Evolutionary conservation across 2,113 vertebrate genomes (phyloP), one percentile per base, ranked within the genome.

Genomic region (Ursus arctos): DNA sequence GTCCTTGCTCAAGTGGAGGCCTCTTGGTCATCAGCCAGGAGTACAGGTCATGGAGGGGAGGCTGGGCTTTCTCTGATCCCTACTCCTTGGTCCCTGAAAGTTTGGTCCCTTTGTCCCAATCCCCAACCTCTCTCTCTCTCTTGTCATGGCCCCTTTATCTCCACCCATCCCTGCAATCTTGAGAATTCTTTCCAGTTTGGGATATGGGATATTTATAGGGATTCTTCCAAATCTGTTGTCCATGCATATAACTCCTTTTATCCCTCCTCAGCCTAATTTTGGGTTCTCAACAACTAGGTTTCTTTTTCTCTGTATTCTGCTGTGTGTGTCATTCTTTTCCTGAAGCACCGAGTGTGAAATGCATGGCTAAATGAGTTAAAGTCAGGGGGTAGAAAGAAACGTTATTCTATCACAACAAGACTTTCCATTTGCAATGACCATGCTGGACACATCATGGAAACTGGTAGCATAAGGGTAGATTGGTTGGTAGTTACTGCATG

Each of bases 401-500:
- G 2, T 43, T 57, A 24, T 36, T 88, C 49, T 71, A 55, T 55
- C 33, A 71, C 61, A 51, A 31, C 16, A 26, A 77, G 67, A 6
- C 55, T 82, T 83, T 65, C 80, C 33, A 49, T 71, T 71, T 40
- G 51, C 43, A 63, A 87, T 24, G 26, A 82, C 61, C 51, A 36
- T 12, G 4, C n/a, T 18, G n/a, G 51, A 36, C 63, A 16, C 33
- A 12, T 36, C 40, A 26, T 2, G 7, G 55, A 15, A 74, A 76
- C 33, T 6, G n/a, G 26, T n/a, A 13, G 24, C 5, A 0, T 33
- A 22, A 89, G 15, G 7, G 5, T 22, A 33, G 43, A 6, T 22
- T 12, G 12, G 7, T 33, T 31, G 55, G 12, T 12, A 36, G 24
- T 4, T 28, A 18, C 9, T 53, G 1, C 9, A 4, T 1, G 16